These are phyloP conservation scores for Protula sp. DNA, from an alignment of 2,888 invertebrate species.

Conservation along the genomic window DNA sequence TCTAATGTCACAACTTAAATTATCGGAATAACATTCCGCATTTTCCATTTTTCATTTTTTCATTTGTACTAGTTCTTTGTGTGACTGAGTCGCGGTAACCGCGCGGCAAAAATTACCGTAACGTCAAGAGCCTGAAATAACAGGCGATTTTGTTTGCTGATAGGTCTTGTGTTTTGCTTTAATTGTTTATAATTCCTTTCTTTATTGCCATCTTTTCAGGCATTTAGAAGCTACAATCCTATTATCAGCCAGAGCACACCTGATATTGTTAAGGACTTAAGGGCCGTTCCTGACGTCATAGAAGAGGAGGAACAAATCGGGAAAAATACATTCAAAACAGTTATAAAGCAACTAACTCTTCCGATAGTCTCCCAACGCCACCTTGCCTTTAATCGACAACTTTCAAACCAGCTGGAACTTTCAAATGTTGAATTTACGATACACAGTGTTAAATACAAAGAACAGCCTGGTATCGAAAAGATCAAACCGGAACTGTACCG, in stretches of 20 bases:
- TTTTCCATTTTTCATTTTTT: no score
- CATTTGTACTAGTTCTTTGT: no score
- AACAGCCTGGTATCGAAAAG: conserved; percentile 41
- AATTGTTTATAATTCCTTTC: no score
- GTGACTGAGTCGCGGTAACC: no score
- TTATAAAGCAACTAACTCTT: conserved; percentile 74
- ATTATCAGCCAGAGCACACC: conserved; percentile 46
- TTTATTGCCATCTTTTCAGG: no score
- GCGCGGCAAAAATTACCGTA: no score
- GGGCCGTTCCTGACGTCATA: neutral
- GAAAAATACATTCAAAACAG: conserved; percentile 51
- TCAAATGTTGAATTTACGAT: conserved; percentile 73
- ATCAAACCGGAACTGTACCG: conserved; percentile 58
- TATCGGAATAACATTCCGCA: no score
- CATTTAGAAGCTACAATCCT: neutral
- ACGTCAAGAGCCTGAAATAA: no score
- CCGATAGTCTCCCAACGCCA: conserved; percentile 77
- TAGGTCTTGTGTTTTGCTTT: no score
- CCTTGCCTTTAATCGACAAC: conserved; percentile 74
- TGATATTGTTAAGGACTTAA: conserved; percentile 31
- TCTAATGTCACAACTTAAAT: no score
- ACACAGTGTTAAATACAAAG: conserved; percentile 55
- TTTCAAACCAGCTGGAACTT: conserved; percentile 69
- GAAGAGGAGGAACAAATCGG: conserved; percentile 16
- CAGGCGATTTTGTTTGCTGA: no score